Evolutionary conservation across 2,888 invertebrate genomes (phyloP), one percentile per base, ranked within the genome.

Genomic region (Sussaba pulchella): DNA sequence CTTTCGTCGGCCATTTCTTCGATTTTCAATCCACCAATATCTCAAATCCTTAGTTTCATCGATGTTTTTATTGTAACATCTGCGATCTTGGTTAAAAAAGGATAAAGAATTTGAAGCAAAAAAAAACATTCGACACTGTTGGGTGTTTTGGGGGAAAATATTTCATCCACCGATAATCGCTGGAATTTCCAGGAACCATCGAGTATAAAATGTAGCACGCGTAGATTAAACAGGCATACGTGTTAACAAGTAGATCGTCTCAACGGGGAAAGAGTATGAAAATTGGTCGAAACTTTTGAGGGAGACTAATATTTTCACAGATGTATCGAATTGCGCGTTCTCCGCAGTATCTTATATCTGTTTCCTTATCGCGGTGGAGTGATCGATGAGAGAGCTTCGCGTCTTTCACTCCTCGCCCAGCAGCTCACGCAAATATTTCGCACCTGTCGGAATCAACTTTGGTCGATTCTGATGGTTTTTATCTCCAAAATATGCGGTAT

Each of bases 271-370:
- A 12, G 59, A 21, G 26, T 21, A 12, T 50, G 57, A 61, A 41
- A 47, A 24, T 45, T 59, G n/a, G 12, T 21, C 66, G 41, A 69
- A 39, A 71, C 47, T 43, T n/a, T n/a, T n/a, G n/a, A n/a, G n/a
- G n/a, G n/a, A n/a, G n/a, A 43, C 59, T 74, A 83, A 83, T 83
- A 79, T 83, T 83, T 79, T 74, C 36, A 57, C 82, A 82, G 74
- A 77, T 79, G 77, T 52, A 76, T 21, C 63, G n/a, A 50, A 72
- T 41, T 10, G 41, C 43, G 9, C 21, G 17, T 47, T 66, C 50
- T 17, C 2, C 10, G 31, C 8, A 8, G 19, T 26, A 19, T 21
- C 41, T 39, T 24, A 26, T 63, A 71, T 66, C 59, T 50, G 41
- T 39, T 43, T 10, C 47, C 50, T 74, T 79, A 79, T 79, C 78